phyloP scores from a whole-genome alignment of 2,797 vertebrate species.

The Enteromius viviparus region DNA sequence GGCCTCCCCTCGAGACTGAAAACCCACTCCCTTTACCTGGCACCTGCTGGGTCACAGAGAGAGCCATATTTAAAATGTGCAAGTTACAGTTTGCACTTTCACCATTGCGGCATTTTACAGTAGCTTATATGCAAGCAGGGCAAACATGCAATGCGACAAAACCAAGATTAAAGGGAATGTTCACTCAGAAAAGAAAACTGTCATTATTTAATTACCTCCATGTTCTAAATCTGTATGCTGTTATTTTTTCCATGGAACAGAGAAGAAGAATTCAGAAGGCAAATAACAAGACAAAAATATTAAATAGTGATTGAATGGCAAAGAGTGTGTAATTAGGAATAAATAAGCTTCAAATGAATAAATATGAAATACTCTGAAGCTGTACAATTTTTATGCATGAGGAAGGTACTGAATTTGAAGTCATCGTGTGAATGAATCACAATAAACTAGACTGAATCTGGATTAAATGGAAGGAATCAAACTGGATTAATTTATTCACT shows the following conservation, averaged over 20 bases:
- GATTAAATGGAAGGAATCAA: background rate
- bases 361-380: background rate
- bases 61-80: conserved; percentile 9
- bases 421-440: background rate
- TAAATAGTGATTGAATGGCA: background rate
- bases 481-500: background rate
- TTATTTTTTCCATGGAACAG: background rate
- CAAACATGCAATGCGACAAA: background rate
- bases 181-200: background rate
- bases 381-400: background rate
- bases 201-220: background rate
- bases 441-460: background rate
- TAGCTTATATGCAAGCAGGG: background rate
- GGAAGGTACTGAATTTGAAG: background rate
- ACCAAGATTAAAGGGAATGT: background rate
- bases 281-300: background rate
- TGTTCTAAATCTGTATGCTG: background rate
- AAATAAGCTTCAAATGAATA: background rate
- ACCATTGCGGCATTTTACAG: background rate
- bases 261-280: background rate
- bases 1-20: conserved; percentile 11
- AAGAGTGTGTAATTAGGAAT: background rate
- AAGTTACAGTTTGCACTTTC: background rate
- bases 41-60: conserved; percentile 25
- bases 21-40: conserved; percentile 21